Conservation (phyloP, 2,797 vertebrate species). For the Babyrousa celebensis region DNA sequence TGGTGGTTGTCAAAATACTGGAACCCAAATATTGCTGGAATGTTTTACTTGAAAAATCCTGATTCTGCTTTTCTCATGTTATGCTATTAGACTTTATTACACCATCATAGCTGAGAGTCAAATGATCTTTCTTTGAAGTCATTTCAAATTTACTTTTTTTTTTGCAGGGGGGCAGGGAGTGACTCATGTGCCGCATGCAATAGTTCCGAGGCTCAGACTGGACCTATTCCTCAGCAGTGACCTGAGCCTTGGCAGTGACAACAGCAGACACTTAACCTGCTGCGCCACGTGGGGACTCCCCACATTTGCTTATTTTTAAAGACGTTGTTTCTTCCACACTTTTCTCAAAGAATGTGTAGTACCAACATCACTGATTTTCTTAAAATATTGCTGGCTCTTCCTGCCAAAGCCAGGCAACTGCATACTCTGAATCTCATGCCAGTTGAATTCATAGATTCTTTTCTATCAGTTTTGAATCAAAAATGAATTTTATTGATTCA, state of each 20-base stretch:
- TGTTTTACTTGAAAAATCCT: conserved; percentile 52
- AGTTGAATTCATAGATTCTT: not conserved
- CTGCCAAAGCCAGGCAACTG: not conserved
- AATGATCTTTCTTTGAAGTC: not conserved
- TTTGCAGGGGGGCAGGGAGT: too few species aligned
- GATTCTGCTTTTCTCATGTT: not conserved
- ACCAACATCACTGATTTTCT: not conserved
- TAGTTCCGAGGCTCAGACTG: too few species aligned
- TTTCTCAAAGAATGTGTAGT: not conserved
- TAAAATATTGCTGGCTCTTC: not conserved
- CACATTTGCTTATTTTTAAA: not conserved
- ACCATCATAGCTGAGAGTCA: accelerated
- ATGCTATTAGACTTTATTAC: accelerated
- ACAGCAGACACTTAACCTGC: too few species aligned
- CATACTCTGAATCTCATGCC: not conserved
- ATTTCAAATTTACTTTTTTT: not conserved
- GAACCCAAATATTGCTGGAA: not conserved
- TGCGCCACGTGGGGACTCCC: too few species aligned
- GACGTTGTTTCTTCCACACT: accelerated
- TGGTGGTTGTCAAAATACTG: conserved; percentile 42
- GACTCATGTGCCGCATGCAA: too few species aligned
- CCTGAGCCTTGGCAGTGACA: too few species aligned
- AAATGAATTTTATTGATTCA: not conserved
- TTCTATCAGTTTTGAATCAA: conserved; percentile 7
- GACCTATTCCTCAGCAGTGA: too few species aligned